A percentile compares a stretch with the other conserved stretches of the same genome.
Conservation (phyloP, 2,113 vertebrate genomes). For the Phodopus roborovskii region DNA sequence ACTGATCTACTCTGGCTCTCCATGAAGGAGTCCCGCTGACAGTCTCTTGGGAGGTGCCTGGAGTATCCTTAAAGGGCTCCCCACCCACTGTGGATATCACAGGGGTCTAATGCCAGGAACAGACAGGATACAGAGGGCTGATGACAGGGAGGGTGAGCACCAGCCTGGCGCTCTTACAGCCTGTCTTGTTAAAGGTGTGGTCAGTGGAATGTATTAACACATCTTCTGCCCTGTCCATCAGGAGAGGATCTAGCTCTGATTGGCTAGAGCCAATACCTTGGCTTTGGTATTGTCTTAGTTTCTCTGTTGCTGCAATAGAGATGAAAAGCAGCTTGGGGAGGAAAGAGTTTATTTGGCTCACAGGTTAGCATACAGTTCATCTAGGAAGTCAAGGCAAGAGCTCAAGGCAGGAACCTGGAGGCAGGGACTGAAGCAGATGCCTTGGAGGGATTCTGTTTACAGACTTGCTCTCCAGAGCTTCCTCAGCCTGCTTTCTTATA, state of each 20-base stretch:
- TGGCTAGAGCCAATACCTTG: neutral
- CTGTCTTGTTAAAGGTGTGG: neutral
- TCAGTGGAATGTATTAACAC: neutral
- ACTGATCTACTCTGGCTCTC: neutral
- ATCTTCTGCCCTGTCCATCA: neutral
- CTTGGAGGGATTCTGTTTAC: neutral
- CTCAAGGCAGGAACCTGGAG: neutral
- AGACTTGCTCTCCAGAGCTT: neutral
- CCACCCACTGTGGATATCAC: neutral
- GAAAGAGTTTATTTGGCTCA: neutral
- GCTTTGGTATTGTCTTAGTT: neutral
- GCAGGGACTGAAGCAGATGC: neutral
- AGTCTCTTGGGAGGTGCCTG: accelerated
- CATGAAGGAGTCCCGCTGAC: accelerated
- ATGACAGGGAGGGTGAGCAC: neutral
- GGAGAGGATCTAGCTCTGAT: neutral
- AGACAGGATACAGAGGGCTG: neutral
- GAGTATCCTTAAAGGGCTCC: neutral
- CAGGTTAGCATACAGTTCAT: neutral
- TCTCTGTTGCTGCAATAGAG: neutral
- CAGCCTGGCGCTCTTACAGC: too few species aligned
- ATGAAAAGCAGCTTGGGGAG: neutral
- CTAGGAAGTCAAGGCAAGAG: neutral
- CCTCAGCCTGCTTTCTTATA: neutral
- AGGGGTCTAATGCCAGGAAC: neutral